Base-by-base conservation (phyloP, 2,113 vertebrate species). In the Synodontis membranacea region DNA sequence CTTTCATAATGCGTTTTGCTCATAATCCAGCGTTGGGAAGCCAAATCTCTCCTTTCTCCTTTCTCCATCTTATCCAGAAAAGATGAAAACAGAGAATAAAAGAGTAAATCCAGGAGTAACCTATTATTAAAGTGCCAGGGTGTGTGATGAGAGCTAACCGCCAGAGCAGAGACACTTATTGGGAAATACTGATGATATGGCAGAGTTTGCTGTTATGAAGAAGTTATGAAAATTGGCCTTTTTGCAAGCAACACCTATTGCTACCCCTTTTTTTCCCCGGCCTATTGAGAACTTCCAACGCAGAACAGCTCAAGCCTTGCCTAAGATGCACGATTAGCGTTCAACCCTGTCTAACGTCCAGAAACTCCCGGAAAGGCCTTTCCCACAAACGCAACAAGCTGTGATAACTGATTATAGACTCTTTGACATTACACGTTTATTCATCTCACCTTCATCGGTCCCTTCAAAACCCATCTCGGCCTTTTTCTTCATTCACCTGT, bases 81-180 rank as follows among this genome's bases (percentile, higher is more conserved):
- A n/a, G 23, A 46, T 75, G 8, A 48, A n/a, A 48, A 76, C 12
- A 8, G 25, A 10, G 48, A 78, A 52, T 50, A 34, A 50, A 52
- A n/a, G 31, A 21, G 17, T 54, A 50, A 50, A 12, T 76, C 11
- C 12, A 0, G 28, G 0, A 31, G 46, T 31, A 17, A 19, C 46
- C 44, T 31, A 9, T 31, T 14, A 74, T 74, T 28, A 74, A 74
- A 46, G 70, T 46, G 23, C 25, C 17, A 50, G 19, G 46, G 15
- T 78, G 37, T 75, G 42, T 75, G 74, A 78, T 52, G 46, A 78
- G n/a, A 31, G 74, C 46, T 50, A 78, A 78, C 46, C 31, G 70
- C 25, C 42, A 46, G 70, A 74, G 28, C 8, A n/a, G n/a, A 54
- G 19, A 50, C 46, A 25, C 31, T 56, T 37, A 37, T 3, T 54